Conservation (phyloP, 2,888 invertebrate genomes). For the Tetragnatha montana region DNA sequence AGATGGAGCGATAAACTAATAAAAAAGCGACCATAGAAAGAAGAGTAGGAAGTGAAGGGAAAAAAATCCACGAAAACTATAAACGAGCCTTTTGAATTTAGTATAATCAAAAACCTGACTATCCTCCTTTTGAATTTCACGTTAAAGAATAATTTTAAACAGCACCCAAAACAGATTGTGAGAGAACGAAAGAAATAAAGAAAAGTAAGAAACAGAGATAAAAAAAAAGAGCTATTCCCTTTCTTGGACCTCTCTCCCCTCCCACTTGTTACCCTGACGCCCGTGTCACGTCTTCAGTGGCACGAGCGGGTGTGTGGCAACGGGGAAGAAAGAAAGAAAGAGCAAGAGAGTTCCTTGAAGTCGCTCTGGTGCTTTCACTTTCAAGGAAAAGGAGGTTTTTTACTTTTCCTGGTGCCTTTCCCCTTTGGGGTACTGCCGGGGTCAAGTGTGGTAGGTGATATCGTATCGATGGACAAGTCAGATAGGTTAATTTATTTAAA, state of each 20-base stretch:
- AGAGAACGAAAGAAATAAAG: neutral
- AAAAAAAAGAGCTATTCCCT: neutral
- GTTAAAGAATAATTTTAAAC: neutral
- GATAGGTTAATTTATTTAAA: too few species aligned
- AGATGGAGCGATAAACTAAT: too few species aligned
- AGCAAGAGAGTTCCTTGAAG: slow-evolving; percentile 22
- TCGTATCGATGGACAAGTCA: too few species aligned
- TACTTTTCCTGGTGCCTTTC: slow-evolving; percentile 3
- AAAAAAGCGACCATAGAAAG: too few species aligned
- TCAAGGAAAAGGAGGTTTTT: slow-evolving; percentile 37
- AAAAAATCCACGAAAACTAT: too few species aligned
- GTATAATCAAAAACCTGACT: too few species aligned
- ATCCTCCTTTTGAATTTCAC: too few species aligned
- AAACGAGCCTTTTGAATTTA: too few species aligned
- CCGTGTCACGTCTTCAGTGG: slow-evolving; percentile 13
- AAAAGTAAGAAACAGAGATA: neutral
- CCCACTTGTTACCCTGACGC: neutral
- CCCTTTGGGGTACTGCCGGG: neutral
- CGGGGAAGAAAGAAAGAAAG: slow-evolving; percentile 3
- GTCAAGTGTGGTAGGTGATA: too few species aligned
- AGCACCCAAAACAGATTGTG: neutral
- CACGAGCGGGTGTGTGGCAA: slow-evolving; percentile 17
- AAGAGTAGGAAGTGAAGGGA: too few species aligned
- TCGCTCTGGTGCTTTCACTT: slow-evolving; percentile 33
- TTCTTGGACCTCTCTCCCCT: neutral